Base-by-base conservation (phyloP, 2,113 vertebrate genomes). In the Brachypteracias leptosomus region DNA sequence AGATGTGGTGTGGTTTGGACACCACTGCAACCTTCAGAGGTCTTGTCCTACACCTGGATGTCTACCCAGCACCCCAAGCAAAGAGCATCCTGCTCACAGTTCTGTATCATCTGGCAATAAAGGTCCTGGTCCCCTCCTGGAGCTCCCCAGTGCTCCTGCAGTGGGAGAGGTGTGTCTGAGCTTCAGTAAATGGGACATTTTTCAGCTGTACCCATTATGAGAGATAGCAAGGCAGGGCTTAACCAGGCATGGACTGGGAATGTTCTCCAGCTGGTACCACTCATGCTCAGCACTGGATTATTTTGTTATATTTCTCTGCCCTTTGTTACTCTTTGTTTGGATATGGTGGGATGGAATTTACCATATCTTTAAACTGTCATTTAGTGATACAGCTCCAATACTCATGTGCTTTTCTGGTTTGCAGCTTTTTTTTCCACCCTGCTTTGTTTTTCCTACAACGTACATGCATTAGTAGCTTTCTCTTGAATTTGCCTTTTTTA, bases 401-500 rank as follows among this genome's bases (percentile, higher is more conserved):
- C 66, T 91, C 80, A 44, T 52, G 40, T 89, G 73, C 66, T 92
- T 95, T 93, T 84, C 80, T 90, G 46, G n/a, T 47, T 84, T 86
- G 76, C 83, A 95, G 86, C 42, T 54, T 26, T 63, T 83, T 44
- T 18, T 25, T 9, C 1, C 44, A n/a, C 10, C 1, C 21, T 55
- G 73, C 87, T 95, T 96, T 95, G 87, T 95, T 92, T 96, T 88
- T 84, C 66, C 93, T 72, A 79, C 73, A 89, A 92, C 6, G 20
- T 61, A 90, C 73, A 73, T 81, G 51, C 71, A 95, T 84, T 83
- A 92, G 63, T 52, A 89, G 70, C 84, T 88, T 94, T 89, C 81
- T 94, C 93, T 35, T 93, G 74, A 92, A 81, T 87, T 72, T 73
- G 38, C 62, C 63, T 94, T 85, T 93, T 7, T 29, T 33, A 63